Evolutionary conservation across 2,797 vertebrate genomes (phyloP).

Genomic region (Ambastaia sidthimunki): DNA sequence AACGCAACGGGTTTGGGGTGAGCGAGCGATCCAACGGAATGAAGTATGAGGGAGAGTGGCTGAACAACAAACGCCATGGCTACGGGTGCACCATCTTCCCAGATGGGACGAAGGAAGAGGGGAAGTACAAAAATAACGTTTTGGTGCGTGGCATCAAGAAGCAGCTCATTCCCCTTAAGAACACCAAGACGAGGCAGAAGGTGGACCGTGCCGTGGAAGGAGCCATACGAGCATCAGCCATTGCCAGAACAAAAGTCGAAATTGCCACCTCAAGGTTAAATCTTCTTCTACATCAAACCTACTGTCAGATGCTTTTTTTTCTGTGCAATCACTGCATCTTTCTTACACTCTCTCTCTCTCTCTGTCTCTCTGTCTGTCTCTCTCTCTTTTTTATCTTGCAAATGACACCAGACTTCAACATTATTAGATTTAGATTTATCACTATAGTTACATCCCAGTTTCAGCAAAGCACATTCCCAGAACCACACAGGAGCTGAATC

Average conservation of each 20-base stretch:
- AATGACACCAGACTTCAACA: background rate
- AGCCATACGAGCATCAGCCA: constrained; percentile 88
- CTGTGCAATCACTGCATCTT: background rate
- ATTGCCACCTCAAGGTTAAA: constrained; percentile 93
- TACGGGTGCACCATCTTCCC: constrained; percentile 95
- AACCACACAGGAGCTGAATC: background rate
- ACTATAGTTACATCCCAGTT: constrained; percentile 7
- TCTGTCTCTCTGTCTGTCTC: no score
- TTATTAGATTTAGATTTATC: background rate
- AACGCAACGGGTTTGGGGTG: constrained; percentile 91
- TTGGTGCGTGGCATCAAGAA: constrained; percentile 91
- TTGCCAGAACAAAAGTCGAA: constrained; percentile 95
- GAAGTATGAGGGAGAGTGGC: constrained; percentile 96
- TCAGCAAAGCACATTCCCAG: background rate
- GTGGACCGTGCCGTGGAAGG: constrained; percentile 93
- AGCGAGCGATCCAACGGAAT: constrained; percentile 94
- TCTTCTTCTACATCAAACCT: background rate
- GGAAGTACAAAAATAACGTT: constrained; percentile 95
- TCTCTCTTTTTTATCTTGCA: background rate
- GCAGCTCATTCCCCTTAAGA: constrained; percentile 91
- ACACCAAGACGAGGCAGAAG: constrained; percentile 95
- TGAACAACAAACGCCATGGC: constrained; percentile 92
- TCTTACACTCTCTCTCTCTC: background rate
- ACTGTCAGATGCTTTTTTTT: background rate
- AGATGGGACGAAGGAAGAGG: constrained; percentile 91